phyloP scores from a whole-genome alignment of 1,140 invertebrate species.

The Caenorhabditis inopinata region DNA sequence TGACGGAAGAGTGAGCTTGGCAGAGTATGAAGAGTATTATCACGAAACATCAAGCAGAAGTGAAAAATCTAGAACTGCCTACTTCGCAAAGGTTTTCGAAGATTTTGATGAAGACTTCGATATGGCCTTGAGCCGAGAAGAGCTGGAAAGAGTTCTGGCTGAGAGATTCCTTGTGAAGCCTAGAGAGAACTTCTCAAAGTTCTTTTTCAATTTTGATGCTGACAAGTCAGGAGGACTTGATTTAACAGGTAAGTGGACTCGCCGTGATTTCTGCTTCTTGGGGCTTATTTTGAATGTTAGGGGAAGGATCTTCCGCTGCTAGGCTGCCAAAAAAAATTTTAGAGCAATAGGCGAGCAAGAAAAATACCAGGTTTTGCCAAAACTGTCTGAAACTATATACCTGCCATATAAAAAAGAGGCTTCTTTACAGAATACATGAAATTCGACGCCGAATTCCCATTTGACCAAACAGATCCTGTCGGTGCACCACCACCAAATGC shows the following conservation, averaged over 20 bases:
- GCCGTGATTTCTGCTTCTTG: neutral
- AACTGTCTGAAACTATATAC: too few relatives aligned
- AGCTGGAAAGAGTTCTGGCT: slow-evolving; percentile 29
- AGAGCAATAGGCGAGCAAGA: too few relatives aligned
- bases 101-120: slow-evolving; percentile 42
- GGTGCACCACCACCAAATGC: neutral
- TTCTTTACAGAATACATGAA: slow-evolving; percentile 42
- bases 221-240: slow-evolving; percentile 45
- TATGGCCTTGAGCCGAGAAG: slow-evolving; percentile 24
- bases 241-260: neutral
- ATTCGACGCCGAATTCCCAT: slow-evolving; percentile 43
- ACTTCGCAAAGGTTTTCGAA: slow-evolving; percentile 40
- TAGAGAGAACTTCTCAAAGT: slow-evolving; percentile 39
- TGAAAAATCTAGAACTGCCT: slow-evolving; percentile 33
- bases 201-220: slow-evolving; percentile 36
- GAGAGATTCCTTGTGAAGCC: slow-evolving; percentile 41
- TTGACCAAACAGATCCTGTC: slow-evolving; percentile 44
- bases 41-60: slow-evolving; percentile 10
- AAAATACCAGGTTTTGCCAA: too few relatives aligned
- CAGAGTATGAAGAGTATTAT: slow-evolving; percentile 40
- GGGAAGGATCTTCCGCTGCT: too few relatives aligned
- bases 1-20: slow-evolving; percentile 32
- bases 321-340: too few relatives aligned
- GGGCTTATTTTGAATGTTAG: too few relatives aligned
- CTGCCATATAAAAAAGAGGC: neutral